Base-by-base conservation (phyloP, 2,113 vertebrate genomes). In the Chascanopsetta lugubris region DNA sequence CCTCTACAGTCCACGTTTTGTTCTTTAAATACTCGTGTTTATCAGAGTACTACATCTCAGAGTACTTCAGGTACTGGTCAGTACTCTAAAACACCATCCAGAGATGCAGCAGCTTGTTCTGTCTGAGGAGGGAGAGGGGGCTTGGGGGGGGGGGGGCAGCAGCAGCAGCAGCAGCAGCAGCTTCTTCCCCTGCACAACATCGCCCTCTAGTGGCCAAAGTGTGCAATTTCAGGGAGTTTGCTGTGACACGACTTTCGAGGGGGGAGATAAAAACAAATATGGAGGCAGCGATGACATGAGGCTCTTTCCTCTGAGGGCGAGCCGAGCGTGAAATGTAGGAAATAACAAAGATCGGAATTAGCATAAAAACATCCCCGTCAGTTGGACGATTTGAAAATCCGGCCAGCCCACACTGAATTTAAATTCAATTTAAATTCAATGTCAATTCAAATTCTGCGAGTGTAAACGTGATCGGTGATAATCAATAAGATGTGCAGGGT, bases 121-220 rank as follows among this genome's bases (percentile, higher is more conserved):
- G 43, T 55, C 17, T 22, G 84, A 86, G 82, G 83, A 86, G 79
- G 61, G 80, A 83, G 81, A 84, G 80, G 49, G 70, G 43, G 71
- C 69, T 75, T 20, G 70, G 74, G 78, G n/a, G n/a, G n/a, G n/a
- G n/a, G n/a, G n/a, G n/a, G n/a, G n/a, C n/a, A n/a, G 78, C 80
- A 79, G 80, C 85, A 87, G 82, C 75, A 82, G 59, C 72, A 88
- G 79, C 72, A 77, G 79, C 69, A 71, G 34, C 46, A 48, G 12
- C 46, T 58, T 74, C 51, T 78, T 77, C 32, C 10, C 0, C 50
- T 75, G 72, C 53, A 63, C 82, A 80, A 63, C 10, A 12, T 6
- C 51, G 27, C 84, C 87, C 75, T 72, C 83, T 78, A 51, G 73
- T 82, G 86, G 85, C 54, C 60, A 48, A 27, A 25, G 29, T 64